phyloP scores from a whole-genome alignment of 1,140 invertebrate species.

The Bombus soroeensis region DNA sequence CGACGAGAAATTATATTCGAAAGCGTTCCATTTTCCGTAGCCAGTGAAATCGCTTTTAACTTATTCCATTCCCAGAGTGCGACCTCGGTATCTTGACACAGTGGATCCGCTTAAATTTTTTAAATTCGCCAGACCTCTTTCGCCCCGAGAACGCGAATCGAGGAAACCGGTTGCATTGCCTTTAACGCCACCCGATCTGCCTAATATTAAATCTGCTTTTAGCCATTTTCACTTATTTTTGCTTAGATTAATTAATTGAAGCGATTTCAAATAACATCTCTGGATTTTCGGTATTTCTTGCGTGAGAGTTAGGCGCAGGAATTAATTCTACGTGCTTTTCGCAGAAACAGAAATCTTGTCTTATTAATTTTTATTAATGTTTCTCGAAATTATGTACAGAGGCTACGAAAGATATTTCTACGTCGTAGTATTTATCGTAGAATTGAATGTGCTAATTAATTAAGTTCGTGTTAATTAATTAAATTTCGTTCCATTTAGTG shows the following conservation, averaged over 20 bases:
- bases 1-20: not conserved
- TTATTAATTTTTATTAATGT: too few relatives aligned
- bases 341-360: too few relatives aligned
- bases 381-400: too few relatives aligned
- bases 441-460: too few relatives aligned
- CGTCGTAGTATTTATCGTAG: too few relatives aligned
- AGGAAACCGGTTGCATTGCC: not conserved
- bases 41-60: conserved; percentile 27
- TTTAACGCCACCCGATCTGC: not conserved
- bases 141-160: not conserved
- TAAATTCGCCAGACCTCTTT: not conserved
- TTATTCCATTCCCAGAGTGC: conserved; percentile 12
- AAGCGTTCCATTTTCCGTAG: not conserved
- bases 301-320: too few relatives aligned
- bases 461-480: too few relatives aligned
- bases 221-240: not conserved
- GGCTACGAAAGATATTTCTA: too few relatives aligned
- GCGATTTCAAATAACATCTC: not conserved
- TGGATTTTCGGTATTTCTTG: too few relatives aligned
- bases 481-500: too few relatives aligned
- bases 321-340: too few relatives aligned
- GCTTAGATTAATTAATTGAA: not conserved
- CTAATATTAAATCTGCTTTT: not conserved
- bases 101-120: conserved; percentile 21
- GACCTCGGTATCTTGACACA: not conserved